Evolutionary conservation across 2,797 vertebrate genomes (phyloP).

Genomic region (Mallotus villosus): DNA sequence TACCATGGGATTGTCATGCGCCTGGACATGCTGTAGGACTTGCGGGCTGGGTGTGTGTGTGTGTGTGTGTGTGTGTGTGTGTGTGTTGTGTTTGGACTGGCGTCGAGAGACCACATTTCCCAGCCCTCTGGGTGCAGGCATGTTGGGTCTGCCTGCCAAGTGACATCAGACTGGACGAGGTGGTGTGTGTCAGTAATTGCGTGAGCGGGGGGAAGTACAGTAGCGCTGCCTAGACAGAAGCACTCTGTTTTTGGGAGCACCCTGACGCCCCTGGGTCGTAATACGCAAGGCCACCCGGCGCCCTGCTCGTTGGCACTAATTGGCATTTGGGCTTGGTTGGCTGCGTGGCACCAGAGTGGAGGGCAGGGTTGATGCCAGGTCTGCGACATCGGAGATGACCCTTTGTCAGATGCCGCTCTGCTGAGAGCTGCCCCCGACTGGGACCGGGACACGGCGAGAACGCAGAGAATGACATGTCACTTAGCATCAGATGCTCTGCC

Average conservation of each 20-base stretch:
- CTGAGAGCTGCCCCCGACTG: conserved; percentile 17
- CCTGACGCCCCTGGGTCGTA: conserved; percentile 6
- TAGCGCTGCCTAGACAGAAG: background rate
- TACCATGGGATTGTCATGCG: background rate
- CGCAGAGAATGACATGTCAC: conserved; percentile 26
- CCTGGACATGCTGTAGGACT: background rate
- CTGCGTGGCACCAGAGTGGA: conserved; percentile 46
- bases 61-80: no score
- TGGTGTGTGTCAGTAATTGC: conserved; percentile 9
- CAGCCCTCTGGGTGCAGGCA: background rate
- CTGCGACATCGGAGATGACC: conserved; percentile 27
- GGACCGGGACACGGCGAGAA: conserved; percentile 17
- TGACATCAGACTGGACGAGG: conserved; percentile 15
- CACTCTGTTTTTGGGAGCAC: background rate
- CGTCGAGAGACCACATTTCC: no score
- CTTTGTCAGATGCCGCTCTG: conserved; percentile 24
- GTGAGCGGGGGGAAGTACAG: background rate
- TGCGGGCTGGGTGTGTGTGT: no score
- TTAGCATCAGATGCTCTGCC: conserved; percentile 39
- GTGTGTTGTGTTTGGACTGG: no score
- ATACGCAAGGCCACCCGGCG: conserved; percentile 25
- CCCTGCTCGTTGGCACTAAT: conserved; percentile 27
- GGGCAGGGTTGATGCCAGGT: conserved; percentile 46
- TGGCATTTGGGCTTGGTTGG: conserved; percentile 56
- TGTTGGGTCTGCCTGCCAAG: conserved; percentile 8